Conservation (phyloP, 2,113 vertebrate species). For the Saguinus midas region DNA sequence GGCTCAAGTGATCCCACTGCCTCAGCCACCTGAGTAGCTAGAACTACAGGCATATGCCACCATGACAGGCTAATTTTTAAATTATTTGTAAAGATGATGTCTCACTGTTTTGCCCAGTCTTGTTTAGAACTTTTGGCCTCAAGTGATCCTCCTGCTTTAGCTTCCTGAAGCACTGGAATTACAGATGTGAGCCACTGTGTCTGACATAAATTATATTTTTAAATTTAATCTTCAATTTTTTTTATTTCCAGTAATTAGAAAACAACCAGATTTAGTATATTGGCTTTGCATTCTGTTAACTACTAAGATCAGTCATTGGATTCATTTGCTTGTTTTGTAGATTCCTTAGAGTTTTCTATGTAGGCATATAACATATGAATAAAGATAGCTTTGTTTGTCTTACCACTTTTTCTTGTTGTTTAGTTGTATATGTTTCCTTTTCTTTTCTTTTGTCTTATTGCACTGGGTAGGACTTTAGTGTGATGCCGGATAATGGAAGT, state of each 20-base stretch:
- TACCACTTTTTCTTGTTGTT: background rate
- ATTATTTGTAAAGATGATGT: too few species aligned
- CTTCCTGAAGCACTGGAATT: too few species aligned
- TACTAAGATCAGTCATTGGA: background rate
- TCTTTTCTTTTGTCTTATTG: background rate
- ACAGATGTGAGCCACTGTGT: too few species aligned
- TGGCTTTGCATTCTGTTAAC: background rate
- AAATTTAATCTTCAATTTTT: background rate
- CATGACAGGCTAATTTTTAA: too few species aligned
- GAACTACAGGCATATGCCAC: too few species aligned
- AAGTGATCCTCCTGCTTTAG: too few species aligned
- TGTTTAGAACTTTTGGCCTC: too few species aligned
- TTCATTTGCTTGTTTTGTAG: background rate
- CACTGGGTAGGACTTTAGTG: background rate
- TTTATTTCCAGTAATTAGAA: background rate
- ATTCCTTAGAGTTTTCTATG: background rate
- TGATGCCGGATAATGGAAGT: background rate
- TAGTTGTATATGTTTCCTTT: background rate
- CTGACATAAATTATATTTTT: background rate
- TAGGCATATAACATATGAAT: background rate
- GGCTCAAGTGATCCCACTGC: too few species aligned
- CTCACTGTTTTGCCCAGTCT: too few species aligned
- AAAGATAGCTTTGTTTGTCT: background rate
- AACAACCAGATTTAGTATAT: background rate
- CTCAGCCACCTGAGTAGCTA: too few species aligned